Conservation (phyloP, 2,888 invertebrate genomes). For the Carcina quercana region DNA sequence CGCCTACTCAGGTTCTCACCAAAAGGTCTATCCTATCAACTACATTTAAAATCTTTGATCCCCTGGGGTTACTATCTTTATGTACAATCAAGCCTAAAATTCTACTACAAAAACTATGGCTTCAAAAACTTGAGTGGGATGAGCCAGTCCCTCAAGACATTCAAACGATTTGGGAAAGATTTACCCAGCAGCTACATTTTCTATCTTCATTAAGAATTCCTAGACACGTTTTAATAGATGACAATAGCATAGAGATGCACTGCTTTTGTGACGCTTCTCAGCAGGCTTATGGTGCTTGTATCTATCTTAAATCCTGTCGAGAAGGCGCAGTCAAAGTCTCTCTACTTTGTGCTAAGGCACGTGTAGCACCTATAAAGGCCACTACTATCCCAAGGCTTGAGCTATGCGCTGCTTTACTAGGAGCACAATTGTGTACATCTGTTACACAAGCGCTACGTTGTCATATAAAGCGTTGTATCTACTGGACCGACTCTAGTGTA, state of each 20-base stretch:
- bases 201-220: background rate
- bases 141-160: conserved; percentile 1
- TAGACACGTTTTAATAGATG: background rate
- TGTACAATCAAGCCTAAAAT: conserved; percentile 5
- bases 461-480: no score
- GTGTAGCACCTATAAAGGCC: no score
- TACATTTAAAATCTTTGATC: conserved; percentile 4
- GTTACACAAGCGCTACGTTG: no score
- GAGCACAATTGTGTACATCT: no score
- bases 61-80: conserved; percentile 1
- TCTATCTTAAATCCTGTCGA: conserved; percentile 6
- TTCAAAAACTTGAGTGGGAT: background rate
- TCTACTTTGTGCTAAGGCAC: no score
- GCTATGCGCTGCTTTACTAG: no score
- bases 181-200: background rate
- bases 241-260: conserved; percentile 4
- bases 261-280: conserved; percentile 11
- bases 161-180: background rate
- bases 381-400: no score
- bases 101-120: background rate
- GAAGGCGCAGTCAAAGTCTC: no score
- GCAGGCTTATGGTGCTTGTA: conserved; percentile 4
- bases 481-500: no score
- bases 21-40: conserved; percentile 7
- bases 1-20: background rate